phyloP scores from a whole-genome alignment of 2,797 vertebrate genomes.

The Columba guinea region DNA sequence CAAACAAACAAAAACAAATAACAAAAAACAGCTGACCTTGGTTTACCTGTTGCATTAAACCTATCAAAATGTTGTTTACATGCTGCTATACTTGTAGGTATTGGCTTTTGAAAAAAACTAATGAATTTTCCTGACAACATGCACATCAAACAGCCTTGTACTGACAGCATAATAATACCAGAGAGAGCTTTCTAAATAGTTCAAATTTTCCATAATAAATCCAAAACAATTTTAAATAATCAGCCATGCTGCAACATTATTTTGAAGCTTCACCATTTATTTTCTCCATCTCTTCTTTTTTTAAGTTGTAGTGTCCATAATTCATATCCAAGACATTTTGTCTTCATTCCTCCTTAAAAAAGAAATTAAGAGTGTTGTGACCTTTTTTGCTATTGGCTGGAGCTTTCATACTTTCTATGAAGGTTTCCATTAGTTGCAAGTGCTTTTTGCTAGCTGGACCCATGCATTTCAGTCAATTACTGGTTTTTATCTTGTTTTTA shows the following conservation, averaged over 20 bases:
- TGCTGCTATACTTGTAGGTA: not conserved
- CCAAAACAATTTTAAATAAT: conserved; percentile 33
- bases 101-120: conserved; percentile 24
- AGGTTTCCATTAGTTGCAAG: conserved; percentile 69
- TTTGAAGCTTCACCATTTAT: not conserved
- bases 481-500: conserved; percentile 73
- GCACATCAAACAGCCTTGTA: conserved; percentile 34
- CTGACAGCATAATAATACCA: conserved; percentile 44
- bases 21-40: not conserved
- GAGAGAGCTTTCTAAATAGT: conserved; percentile 64
- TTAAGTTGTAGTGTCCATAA: not conserved
- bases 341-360: not conserved
- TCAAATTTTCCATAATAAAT: conserved; percentile 50
- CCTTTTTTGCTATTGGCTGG: conserved; percentile 38
- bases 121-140: not conserved
- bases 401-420: conserved; percentile 39
- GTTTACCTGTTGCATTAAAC: not conserved
- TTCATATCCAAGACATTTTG: not conserved
- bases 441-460: conserved; percentile 56
- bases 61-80: not conserved
- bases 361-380: not conserved
- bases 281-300: conserved; percentile 31
- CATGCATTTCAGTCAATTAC: conserved; percentile 72
- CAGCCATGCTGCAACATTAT: conserved; percentile 1
- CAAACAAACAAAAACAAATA: not conserved